phyloP scores from a whole-genome alignment of 2,113 vertebrate genomes.

The Danio rerio region GRCz12tu NC_133196.1:34487501-34488000 shows the following conservation, averaged over 20 bases:
- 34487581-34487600: constrained; percentile 9
- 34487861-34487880: constrained; percentile 37
- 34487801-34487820: constrained; percentile 24
- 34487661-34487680: constrained; percentile 51
- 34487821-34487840: constrained; percentile 32
- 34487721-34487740: not conserved
- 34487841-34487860: constrained; percentile 29
- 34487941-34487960: constrained; percentile 43
- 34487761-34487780: not conserved
- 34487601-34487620: constrained; percentile 30
- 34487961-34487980: constrained; percentile 33
- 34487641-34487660: constrained; percentile 45
- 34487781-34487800: constrained; percentile 18
- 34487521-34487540: constrained; percentile 11
- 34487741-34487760: constrained; percentile 4
- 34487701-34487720: constrained; percentile 12
- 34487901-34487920: constrained; percentile 33
- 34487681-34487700: constrained; percentile 45
- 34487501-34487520: constrained; percentile 27
- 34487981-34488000: constrained; percentile 22
- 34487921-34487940: constrained; percentile 41
- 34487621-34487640: constrained; percentile 27
- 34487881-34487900: constrained; percentile 15
- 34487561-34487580: constrained; percentile 13
- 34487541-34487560: constrained; percentile 2